Conservation (phyloP, 2,797 vertebrate genomes). For the Karalla daura region DNA sequence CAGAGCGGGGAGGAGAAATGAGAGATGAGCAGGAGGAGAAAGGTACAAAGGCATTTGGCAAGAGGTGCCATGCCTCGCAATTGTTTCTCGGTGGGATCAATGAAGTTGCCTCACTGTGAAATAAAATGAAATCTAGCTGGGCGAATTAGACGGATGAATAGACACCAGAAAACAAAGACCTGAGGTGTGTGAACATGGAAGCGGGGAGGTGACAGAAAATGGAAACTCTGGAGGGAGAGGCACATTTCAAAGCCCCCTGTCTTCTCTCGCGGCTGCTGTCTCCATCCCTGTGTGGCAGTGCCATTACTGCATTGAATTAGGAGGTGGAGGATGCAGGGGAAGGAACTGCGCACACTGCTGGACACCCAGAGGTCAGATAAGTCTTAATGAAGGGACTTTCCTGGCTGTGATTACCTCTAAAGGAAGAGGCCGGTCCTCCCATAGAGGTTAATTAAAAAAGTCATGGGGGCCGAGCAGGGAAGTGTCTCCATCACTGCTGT, state of each 20-base stretch:
- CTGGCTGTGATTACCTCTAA: constrained; percentile 62
- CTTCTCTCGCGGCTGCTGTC: not conserved
- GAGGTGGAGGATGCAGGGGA: constrained; percentile 24
- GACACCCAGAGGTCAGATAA: constrained; percentile 62
- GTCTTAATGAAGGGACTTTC: constrained; percentile 66
- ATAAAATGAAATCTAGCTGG: constrained; percentile 26
- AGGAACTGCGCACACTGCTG: constrained; percentile 16
- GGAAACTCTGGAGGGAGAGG: not conserved
- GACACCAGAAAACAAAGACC: constrained; percentile 12
- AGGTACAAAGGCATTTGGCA: constrained; percentile 37
- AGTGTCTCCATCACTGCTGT: constrained; percentile 67
- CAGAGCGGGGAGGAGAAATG: constrained; percentile 13
- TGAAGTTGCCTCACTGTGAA: constrained; percentile 36
- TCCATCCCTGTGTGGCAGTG: constrained; percentile 18
- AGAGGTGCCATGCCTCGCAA: constrained; percentile 17
- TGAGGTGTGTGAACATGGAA: constrained; percentile 7
- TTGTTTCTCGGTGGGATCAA: constrained; percentile 35
- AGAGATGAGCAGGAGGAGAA: constrained; percentile 6
- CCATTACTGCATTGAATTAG: constrained; percentile 31
- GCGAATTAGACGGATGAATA: constrained; percentile 30
- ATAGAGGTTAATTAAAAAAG: constrained; percentile 79
- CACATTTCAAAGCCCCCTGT: not conserved
- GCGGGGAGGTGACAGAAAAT: constrained; percentile 2
- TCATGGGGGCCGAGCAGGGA: constrained; percentile 52
- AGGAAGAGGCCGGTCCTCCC: constrained; percentile 62